Percentiles rank a stretch among this genome's conserved stretches.
These are phyloP conservation scores for Anguilla marmorata DNA, from an alignment of 2,797 vertebrate genomes.

Conservation along the genomic window DNA sequence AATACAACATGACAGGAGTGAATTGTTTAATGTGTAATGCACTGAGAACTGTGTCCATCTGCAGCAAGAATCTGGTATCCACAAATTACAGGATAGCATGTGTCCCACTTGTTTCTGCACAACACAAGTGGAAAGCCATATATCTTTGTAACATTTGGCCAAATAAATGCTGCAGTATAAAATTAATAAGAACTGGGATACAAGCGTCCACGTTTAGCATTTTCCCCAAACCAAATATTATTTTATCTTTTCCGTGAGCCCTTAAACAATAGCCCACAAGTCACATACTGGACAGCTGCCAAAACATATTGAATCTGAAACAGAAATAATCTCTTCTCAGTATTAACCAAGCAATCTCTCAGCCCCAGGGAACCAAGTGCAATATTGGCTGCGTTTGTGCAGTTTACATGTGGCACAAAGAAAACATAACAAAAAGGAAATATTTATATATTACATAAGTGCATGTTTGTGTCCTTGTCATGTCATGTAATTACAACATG, in stretches of 20 bases:
- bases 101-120: conserved; percentile 34
- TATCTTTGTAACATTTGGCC: conserved; percentile 39
- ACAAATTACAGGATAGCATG: not conserved
- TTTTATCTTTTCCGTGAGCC: conserved; percentile 44
- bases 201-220: conserved; percentile 50
- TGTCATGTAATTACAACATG: not conserved
- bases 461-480: not conserved
- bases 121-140: conserved; percentile 44
- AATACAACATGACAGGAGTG: not conserved
- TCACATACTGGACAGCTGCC: conserved; percentile 60
- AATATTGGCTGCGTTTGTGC: conserved; percentile 40
- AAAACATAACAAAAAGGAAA: conserved; percentile 47
- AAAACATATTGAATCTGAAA: conserved; percentile 52
- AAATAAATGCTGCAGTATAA: conserved; percentile 48
- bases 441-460: conserved; percentile 3
- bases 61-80: not conserved
- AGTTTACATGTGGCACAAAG: conserved; percentile 51
- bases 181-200: conserved; percentile 49
- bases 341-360: conserved; percentile 60
- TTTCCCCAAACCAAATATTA: conserved; percentile 32
- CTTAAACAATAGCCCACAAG: conserved; percentile 58
- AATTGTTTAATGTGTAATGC: not conserved
- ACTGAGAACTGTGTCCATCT: not conserved
- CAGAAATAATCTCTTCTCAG: conserved; percentile 63
- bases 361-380: conserved; percentile 51